Conservation (phyloP, 1,140 invertebrate species). For the Euschistus heros region DNA sequence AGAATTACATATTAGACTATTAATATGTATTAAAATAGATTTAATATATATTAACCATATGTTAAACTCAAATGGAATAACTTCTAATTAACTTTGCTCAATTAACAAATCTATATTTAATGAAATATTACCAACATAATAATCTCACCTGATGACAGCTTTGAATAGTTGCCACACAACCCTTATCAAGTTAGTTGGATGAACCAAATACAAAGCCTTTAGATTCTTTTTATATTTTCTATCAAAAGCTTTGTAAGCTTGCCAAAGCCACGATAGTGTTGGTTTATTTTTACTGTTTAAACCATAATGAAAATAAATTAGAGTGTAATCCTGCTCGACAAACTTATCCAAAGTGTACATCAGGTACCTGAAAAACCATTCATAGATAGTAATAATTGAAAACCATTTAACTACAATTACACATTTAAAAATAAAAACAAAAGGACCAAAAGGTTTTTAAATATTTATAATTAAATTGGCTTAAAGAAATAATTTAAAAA, state of each 20-base stretch:
- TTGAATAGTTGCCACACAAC: conserved; percentile 92
- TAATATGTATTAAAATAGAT: too few species aligned
- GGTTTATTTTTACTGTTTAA: conserved; percentile 95
- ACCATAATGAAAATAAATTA: conserved; percentile 99
- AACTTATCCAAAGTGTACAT: conserved; percentile 93
- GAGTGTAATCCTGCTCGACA: conserved; percentile 96
- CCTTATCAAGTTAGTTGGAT: conserved; percentile 95
- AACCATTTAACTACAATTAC: background rate
- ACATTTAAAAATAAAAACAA: background rate
- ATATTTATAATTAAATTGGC: too few species aligned
- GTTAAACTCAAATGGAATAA: background rate
- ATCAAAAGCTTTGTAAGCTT: conserved; percentile 96
- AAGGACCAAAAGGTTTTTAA: too few species aligned
- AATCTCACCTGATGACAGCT: conserved; percentile 73
- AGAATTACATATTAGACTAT: too few species aligned
- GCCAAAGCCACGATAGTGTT: conserved; percentile 87
- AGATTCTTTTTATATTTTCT: conserved; percentile 99
- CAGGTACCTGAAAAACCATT: conserved; percentile 62
- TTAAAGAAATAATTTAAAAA: too few species aligned
- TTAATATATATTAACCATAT: conserved; percentile 2
- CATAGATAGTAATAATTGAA: background rate
- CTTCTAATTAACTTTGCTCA: too few species aligned
- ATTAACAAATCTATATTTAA: background rate
- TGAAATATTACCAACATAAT: background rate
- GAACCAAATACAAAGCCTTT: conserved; percentile 95